phyloP scores from a whole-genome alignment of 2,113 vertebrate species.

The Ahaetulla prasina region DNA sequence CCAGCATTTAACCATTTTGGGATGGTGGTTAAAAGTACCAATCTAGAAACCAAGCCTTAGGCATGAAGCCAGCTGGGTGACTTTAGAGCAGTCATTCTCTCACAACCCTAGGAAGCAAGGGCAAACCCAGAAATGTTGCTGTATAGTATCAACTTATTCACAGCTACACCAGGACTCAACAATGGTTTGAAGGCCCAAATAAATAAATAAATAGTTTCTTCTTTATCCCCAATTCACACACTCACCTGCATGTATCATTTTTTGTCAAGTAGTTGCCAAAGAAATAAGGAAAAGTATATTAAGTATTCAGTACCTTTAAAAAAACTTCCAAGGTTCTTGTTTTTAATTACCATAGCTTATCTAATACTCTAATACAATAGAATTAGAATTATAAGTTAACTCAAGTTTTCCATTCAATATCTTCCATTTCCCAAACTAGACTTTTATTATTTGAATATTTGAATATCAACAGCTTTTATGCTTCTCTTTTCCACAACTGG shows the following conservation, averaged over 20 bases:
- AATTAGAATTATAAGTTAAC: not conserved
- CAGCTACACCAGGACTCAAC: not conserved
- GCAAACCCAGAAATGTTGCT: not conserved
- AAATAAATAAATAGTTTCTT: not conserved
- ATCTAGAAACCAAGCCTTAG: not conserved
- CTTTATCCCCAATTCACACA: slow-evolving; percentile 20
- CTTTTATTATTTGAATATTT: not conserved
- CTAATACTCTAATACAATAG: not conserved
- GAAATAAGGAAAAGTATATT: not conserved
- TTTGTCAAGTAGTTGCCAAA: slow-evolving; percentile 9
- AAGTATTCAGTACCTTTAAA: not conserved
- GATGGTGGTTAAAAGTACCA: not conserved
- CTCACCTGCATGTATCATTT: not conserved
- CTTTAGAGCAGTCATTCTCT: not conserved
- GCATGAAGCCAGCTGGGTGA: not conserved
- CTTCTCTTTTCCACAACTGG: not conserved
- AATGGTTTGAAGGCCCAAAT: not conserved
- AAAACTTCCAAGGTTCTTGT: not conserved
- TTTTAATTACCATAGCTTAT: not conserved
- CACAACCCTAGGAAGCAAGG: not conserved
- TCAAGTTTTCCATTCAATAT: not conserved
- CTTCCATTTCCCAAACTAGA: not conserved
- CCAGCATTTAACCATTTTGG: not conserved
- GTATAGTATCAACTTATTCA: not conserved
- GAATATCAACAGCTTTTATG: not conserved